Conservation (phyloP, 1,140 invertebrate genomes). For the Drosophila tsacasi region DNA sequence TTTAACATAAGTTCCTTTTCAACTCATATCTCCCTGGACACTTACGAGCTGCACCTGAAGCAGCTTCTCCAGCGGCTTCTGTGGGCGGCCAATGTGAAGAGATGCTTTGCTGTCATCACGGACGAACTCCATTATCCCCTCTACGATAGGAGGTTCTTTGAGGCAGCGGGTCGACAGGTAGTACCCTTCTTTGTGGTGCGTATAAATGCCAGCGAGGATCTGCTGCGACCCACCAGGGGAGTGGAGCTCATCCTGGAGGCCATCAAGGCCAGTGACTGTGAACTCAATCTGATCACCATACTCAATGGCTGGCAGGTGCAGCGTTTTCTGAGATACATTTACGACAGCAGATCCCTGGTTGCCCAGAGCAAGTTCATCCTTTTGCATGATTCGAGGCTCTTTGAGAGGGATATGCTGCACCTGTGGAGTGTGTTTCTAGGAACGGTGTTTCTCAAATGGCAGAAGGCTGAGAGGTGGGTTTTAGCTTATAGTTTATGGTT, state of each 20-base stretch:
- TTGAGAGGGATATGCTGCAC: constrained; percentile 88
- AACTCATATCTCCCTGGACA: not conserved
- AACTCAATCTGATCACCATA: constrained; percentile 90
- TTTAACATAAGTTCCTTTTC: too few relatives aligned
- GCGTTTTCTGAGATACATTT: constrained; percentile 89
- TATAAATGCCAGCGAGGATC: constrained; percentile 87
- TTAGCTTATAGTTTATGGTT: not conserved
- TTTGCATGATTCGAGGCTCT: constrained; percentile 89
- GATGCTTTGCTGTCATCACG: constrained; percentile 73
- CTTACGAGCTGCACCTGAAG: constrained; percentile 42
- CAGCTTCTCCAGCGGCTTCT: constrained; percentile 57
- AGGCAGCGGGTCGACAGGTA: constrained; percentile 28
- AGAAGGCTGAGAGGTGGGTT: constrained; percentile 38
- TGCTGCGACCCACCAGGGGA: constrained; percentile 87
- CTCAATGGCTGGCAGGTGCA: constrained; percentile 89
- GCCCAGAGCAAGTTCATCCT: constrained; percentile 90
- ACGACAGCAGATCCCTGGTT: constrained; percentile 90
- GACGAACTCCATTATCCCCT: constrained; percentile 63
- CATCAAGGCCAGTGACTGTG: constrained; percentile 88
- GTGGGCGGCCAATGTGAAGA: constrained; percentile 52
- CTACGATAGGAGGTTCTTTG: constrained; percentile 61
- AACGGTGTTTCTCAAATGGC: constrained; percentile 88
- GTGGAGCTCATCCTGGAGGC: constrained; percentile 87
- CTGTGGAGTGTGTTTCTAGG: constrained; percentile 92
- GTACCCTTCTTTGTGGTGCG: constrained; percentile 52